A percentile compares a stretch with the other conserved stretches of the same genome.
These are phyloP conservation scores for Hozukius guyotensis DNA, from an alignment of 2,797 vertebrate species.

Conservation along the genomic window DNA sequence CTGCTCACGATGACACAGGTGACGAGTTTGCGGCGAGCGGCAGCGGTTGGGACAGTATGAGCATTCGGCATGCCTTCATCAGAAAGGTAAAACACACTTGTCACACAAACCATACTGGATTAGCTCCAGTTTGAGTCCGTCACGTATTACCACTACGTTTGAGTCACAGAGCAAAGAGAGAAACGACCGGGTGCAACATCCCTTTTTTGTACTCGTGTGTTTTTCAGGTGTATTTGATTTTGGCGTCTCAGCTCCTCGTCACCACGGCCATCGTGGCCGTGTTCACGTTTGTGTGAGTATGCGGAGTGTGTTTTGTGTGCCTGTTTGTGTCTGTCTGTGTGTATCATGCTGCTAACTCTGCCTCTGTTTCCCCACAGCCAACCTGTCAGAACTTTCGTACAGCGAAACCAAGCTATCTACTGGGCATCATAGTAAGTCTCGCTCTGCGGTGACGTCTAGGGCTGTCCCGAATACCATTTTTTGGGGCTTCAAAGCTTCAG, in stretches of 20 bases:
- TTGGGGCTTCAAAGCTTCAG: no score
- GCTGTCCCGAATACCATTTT: no score
- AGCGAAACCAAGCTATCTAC: conserved; percentile 82
- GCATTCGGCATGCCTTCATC: conserved; percentile 90
- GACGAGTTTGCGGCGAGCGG: conserved; percentile 79
- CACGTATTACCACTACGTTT: not conserved
- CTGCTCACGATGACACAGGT: conserved; percentile 59
- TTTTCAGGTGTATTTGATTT: conserved; percentile 91
- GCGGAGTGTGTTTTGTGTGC: not conserved
- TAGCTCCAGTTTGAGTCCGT: not conserved
- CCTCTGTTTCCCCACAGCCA: conserved; percentile 71
- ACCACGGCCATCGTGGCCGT: conserved; percentile 89
- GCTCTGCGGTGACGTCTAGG: not conserved
- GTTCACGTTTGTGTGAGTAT: conserved; percentile 94
- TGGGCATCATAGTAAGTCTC: conserved; percentile 91
- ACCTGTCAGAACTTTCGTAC: conserved; percentile 81
- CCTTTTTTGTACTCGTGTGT: conserved; percentile 1
- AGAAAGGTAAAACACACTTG: conserved; percentile 83
- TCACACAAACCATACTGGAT: not conserved
- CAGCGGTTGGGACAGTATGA: conserved; percentile 83
- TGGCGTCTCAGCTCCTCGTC: conserved; percentile 89
- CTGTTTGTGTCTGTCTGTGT: not conserved
- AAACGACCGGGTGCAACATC: not conserved
- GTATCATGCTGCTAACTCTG: conserved; percentile 1
- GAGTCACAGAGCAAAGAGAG: not conserved